These are phyloP conservation scores for Sakesphorus luctuosus DNA, from an alignment of 2,113 vertebrate genomes.

Conservation along the genomic window DNA sequence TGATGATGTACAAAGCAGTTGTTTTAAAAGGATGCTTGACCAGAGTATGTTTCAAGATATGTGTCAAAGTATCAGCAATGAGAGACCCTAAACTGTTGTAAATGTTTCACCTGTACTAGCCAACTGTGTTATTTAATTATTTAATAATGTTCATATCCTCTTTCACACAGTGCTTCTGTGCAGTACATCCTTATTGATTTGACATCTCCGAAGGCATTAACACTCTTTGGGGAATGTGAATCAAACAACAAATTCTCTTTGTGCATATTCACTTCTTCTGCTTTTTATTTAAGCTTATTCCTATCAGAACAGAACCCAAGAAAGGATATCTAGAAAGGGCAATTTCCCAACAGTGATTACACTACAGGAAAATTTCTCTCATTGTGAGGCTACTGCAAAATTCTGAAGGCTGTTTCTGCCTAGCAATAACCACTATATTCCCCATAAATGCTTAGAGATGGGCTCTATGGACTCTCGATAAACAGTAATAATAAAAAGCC, in stretches of 20 bases:
- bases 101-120: not conserved
- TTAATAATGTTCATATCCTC: not conserved
- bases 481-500: not conserved
- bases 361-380: not conserved
- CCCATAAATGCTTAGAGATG: not conserved
- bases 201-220: not conserved
- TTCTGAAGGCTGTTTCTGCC: constrained; percentile 4
- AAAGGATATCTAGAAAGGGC: not conserved
- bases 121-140: not conserved
- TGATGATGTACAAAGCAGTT: not conserved
- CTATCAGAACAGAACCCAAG: not conserved
- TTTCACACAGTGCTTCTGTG: not conserved
- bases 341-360: not conserved
- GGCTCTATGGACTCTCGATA: not conserved
- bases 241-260: not conserved
- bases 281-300: constrained; percentile 27
- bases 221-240: not conserved
- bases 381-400: not conserved
- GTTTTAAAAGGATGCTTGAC: not conserved
- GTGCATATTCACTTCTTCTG: fast-evolving
- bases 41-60: not conserved
- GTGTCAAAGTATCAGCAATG: not conserved
- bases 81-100: not conserved
- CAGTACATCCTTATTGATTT: not conserved
- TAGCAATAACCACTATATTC: not conserved